A percentile compares a stretch with the other conserved stretches of the same genome.
These are phyloP conservation scores for Crambe crambe DNA, from an alignment of 37 sponge, comb jelly and placozoan species.

Conservation along the genomic window DNA sequence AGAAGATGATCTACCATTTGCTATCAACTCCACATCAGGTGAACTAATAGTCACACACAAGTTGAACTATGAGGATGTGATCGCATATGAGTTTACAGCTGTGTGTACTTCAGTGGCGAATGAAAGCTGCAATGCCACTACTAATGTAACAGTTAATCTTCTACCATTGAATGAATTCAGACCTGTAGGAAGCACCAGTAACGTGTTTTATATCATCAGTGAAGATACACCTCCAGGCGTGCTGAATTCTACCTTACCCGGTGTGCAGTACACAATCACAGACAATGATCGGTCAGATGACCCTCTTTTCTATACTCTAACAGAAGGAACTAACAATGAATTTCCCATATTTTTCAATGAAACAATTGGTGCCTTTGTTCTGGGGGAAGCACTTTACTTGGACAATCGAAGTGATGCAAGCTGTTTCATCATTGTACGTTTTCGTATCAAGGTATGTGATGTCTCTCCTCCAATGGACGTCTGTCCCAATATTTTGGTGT, in stretches of 20 bases:
- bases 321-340: not conserved
- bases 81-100: not conserved
- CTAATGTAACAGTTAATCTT: constrained; percentile 34
- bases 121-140: not conserved
- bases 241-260: not conserved
- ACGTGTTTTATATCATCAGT: not conserved
- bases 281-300: not conserved
- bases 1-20: constrained; percentile 2
- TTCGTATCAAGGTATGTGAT: constrained; percentile 30
- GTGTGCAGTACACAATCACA: not conserved
- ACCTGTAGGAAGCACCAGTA: not conserved
- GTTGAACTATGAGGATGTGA: constrained; percentile 9
- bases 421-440: not conserved
- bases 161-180: constrained; percentile 50
- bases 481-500: constrained; percentile 7
- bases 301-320: not conserved
- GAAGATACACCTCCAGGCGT: not conserved
- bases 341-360: not conserved
- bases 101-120: not conserved
- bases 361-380: not conserved
- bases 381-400: not conserved
- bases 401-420: not conserved
- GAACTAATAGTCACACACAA: not conserved
- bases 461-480: not conserved
- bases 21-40: constrained; percentile 13